Percentiles rank a stretch among this genome's conserved stretches.
Conservation (phyloP, 2,888 invertebrate genomes). For the Chirona hameri region DNA sequence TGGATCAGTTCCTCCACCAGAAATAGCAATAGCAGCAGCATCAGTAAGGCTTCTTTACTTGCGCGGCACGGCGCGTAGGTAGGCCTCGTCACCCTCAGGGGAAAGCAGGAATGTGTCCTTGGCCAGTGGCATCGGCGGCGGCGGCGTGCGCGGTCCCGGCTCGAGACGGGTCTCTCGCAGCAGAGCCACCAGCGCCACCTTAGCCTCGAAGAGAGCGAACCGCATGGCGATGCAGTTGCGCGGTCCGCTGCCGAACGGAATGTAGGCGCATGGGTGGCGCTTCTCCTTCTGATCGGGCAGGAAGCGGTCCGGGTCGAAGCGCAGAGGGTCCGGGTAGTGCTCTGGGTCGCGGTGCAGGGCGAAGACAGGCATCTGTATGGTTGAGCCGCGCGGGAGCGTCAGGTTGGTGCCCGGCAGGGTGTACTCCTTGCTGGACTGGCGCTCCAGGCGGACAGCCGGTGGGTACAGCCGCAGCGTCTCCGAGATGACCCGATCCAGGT, state of each 20-base stretch:
- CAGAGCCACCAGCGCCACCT: too few relatives aligned
- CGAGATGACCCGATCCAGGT: slow-evolving; percentile 3
- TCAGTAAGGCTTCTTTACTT: too few relatives aligned
- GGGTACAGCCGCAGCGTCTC: not conserved
- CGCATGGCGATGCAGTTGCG: slow-evolving; percentile 36
- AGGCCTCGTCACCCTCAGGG: too few relatives aligned
- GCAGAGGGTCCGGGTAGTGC: slow-evolving; percentile 35
- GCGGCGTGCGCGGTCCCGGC: not conserved
- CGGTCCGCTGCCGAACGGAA: slow-evolving; percentile 38
- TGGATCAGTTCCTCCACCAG: too few relatives aligned
- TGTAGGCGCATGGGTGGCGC: slow-evolving; percentile 31
- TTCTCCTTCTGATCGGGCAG: slow-evolving; percentile 35
- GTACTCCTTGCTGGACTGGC: too few relatives aligned
- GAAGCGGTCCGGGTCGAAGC: slow-evolving; percentile 36
- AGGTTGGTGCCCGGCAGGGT: not conserved
- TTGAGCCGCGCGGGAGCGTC: too few relatives aligned
- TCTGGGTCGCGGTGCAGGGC: slow-evolving; percentile 36
- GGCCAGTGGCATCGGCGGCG: not conserved
- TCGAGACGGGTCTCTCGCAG: slow-evolving; percentile 25
- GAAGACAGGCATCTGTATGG: slow-evolving; percentile 33
- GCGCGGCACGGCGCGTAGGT: too few relatives aligned
- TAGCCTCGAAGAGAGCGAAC: not conserved
- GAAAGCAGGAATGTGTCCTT: too few relatives aligned
- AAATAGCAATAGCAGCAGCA: too few relatives aligned
- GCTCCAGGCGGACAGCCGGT: not conserved